phyloP scores from a whole-genome alignment of 2,888 invertebrate species.

The Scaptodrosophila latifasciaeformis region DNA sequence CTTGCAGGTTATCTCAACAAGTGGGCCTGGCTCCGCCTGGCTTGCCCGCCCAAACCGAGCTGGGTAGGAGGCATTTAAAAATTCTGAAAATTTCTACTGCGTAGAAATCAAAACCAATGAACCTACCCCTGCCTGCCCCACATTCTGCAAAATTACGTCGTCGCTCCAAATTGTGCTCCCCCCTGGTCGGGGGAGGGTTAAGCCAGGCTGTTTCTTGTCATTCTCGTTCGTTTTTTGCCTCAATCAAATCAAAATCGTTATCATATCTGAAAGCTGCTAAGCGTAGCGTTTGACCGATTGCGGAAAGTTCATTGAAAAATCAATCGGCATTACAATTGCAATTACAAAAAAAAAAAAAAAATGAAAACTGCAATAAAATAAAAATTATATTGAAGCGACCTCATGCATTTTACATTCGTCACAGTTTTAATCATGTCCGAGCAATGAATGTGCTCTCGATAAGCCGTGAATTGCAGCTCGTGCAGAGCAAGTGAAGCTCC shows the following conservation, averaged over 20 bases:
- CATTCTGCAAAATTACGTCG: conserved; percentile 32
- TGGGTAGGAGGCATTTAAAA: conserved; percentile 4
- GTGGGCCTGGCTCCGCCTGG: conserved; percentile 44
- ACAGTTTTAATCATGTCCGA: background rate
- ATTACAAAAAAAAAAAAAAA: conserved; percentile 2
- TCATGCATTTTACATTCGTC: background rate
- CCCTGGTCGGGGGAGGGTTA: background rate
- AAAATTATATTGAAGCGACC: conserved; percentile 3
- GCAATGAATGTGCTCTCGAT: background rate
- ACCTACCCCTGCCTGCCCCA: conserved; percentile 35
- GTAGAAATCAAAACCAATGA: conserved; percentile 25
- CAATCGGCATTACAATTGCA: background rate
- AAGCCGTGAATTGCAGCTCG: background rate
- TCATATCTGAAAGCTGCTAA: background rate
- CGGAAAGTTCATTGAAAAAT: conserved; percentile 15
- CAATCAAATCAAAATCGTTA: too few species aligned
- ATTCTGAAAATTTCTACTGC: conserved; percentile 37
- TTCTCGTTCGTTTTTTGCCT: background rate
- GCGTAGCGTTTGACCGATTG: conserved; percentile 14
- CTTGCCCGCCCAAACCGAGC: background rate
- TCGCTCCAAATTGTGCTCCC: background rate
- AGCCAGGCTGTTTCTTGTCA: background rate
- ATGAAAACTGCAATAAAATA: too few species aligned
- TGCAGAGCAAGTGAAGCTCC: conserved; percentile 4
- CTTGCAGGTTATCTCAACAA: conserved; percentile 44